Evolutionary conservation across 2,888 invertebrate species (phyloP).

Genomic region (Arctia plantaginis): DNA sequence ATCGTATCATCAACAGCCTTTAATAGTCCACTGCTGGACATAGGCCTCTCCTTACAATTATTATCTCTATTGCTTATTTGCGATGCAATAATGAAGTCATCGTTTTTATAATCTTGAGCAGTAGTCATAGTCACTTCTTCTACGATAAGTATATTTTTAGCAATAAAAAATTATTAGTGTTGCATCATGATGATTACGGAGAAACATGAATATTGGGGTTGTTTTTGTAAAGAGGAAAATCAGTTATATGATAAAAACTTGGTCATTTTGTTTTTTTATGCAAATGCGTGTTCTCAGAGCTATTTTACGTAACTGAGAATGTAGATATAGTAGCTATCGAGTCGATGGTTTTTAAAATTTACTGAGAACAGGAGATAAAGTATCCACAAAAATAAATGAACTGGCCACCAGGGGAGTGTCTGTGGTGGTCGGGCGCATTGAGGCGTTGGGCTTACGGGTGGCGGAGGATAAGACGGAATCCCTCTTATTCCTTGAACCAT

Average conservation of each 20-base stretch:
- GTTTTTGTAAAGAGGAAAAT: conserved; percentile 9
- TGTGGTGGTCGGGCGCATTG: too few species aligned
- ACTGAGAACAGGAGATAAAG: too few species aligned
- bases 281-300: not conserved
- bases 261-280: not conserved
- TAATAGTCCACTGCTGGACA: not conserved
- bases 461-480: too few species aligned
- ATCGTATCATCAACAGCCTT: not conserved
- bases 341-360: too few species aligned
- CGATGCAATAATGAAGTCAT: conserved; percentile 19
- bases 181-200: conserved; percentile 37
- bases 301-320: not conserved
- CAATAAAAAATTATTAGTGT: conserved; percentile 34
- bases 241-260: too few species aligned
- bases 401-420: too few species aligned
- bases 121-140: conserved; percentile 51
- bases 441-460: too few species aligned
- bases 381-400: too few species aligned
- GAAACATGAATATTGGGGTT: not conserved
- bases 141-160: conserved; percentile 39
- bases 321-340: not conserved
- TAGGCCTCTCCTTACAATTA: not conserved
- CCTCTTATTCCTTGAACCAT: too few species aligned
- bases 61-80: not conserved
- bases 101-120: conserved; percentile 12